Evolutionary conservation across 2,888 invertebrate species (phyloP).

Genomic region (Drosophila greeni): DNA sequence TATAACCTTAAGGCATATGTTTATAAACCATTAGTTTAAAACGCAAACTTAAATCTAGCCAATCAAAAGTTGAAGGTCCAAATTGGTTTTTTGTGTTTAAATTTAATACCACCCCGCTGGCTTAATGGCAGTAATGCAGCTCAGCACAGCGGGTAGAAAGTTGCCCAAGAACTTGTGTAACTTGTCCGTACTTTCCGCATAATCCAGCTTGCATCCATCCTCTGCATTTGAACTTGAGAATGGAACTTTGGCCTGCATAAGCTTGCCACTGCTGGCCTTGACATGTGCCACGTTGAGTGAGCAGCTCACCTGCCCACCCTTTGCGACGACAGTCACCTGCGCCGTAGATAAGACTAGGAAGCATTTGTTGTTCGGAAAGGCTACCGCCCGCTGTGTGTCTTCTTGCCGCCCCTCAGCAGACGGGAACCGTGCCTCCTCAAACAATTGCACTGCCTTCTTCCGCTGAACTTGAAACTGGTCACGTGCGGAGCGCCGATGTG

Average conservation of each 20-base stretch:
- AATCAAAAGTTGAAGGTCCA: neutral
- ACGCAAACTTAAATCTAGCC: too few species aligned
- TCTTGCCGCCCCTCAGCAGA: neutral
- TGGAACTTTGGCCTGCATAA: conserved; percentile 16
- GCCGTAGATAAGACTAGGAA: conserved; percentile 30
- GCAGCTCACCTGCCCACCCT: conserved; percentile 1
- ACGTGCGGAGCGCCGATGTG: conserved; percentile 69
- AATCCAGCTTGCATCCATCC: conserved; percentile 2
- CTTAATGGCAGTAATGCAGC: neutral
- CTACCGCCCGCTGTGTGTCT: conserved; percentile 5
- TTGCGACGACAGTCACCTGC: conserved; percentile 1
- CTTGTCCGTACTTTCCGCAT: conserved; percentile 5
- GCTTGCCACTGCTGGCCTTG: conserved; percentile 19
- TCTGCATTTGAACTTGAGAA: conserved; percentile 12
- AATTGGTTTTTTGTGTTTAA: neutral
- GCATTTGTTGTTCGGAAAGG: neutral
- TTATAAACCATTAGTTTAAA: neutral
- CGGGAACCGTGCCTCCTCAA: conserved; percentile 13
- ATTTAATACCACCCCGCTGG: neutral
- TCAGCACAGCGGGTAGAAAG: neutral
- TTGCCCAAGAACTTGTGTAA: conserved; percentile 8
- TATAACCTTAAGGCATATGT: neutral
- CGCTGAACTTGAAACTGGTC: conserved; percentile 69
- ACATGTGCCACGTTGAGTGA: conserved; percentile 4
- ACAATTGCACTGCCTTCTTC: conserved; percentile 42